A percentile compares a stretch with the other conserved stretches of the same genome.
phyloP scores from a whole-genome alignment of 2,113 vertebrate genomes.

The Ramphastos sulfuratus region DNA sequence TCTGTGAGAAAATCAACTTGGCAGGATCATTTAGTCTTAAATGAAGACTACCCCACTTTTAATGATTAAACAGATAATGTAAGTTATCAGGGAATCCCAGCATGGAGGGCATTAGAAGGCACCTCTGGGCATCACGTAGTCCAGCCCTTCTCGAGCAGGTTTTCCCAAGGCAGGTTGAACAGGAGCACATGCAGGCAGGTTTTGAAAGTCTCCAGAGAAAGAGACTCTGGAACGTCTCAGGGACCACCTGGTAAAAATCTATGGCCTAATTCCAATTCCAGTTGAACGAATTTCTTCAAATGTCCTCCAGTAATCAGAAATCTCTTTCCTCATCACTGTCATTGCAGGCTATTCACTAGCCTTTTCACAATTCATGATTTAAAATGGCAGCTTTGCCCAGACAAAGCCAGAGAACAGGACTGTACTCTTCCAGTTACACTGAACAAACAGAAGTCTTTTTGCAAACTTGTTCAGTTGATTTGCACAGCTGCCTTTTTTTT shows the following conservation, averaged over 20 bases:
- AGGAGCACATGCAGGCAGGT: no score
- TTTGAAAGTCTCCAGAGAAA: no score
- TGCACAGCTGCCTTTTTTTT: neutral
- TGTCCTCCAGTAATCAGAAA: neutral
- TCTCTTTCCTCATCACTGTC: neutral
- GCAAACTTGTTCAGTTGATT: neutral
- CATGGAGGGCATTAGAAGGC: no score
- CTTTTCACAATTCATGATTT: neutral
- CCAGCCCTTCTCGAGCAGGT: no score
- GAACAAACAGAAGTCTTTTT: neutral
- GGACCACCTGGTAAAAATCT: neutral
- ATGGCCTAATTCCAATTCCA: neutral
- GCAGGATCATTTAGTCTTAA: neutral
- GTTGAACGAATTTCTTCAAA: neutral
- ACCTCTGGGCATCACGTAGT: no score
- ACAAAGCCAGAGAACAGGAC: neutral
- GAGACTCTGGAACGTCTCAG: fast-evolving
- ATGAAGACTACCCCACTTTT: neutral
- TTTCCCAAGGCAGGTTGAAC: no score
- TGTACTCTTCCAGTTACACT: neutral
- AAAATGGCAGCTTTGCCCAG: neutral
- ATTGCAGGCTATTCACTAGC: neutral
- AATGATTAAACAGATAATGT: no score
- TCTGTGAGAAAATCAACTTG: neutral
- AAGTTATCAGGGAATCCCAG: no score